These are phyloP conservation scores for Anguilla marmorata DNA, from an alignment of 2,797 vertebrate genomes.

Conservation along the genomic window DNA sequence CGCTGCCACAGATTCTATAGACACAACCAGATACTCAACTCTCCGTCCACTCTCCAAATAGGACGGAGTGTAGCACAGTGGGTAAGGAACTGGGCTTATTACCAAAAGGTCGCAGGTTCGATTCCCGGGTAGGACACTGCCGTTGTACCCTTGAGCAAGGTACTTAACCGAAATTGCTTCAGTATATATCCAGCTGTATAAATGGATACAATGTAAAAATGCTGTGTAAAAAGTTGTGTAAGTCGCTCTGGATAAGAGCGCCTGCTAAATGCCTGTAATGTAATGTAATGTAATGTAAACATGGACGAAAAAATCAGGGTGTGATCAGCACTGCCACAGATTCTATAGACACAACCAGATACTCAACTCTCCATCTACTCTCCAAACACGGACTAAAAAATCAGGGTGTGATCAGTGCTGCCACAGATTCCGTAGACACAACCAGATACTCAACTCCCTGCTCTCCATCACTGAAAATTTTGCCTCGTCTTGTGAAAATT, in stretches of 20 bases:
- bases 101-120: too few species aligned
- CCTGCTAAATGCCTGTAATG: too few species aligned
- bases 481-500: neutral
- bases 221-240: too few species aligned
- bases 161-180: too few species aligned
- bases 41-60: too few species aligned
- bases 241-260: too few species aligned
- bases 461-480: neutral
- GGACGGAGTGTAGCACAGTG: too few species aligned
- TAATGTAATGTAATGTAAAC: neutral
- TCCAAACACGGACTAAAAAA: neutral
- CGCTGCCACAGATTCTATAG: neutral
- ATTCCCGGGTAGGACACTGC: too few species aligned
- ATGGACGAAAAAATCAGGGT: neutral
- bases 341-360: neutral
- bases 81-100: too few species aligned
- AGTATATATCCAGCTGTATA: too few species aligned
- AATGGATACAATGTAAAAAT: too few species aligned
- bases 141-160: too few species aligned
- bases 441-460: neutral
- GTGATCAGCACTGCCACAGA: neutral
- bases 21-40: neutral
- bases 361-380: neutral
- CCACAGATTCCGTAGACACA: neutral
- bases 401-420: neutral